These are phyloP conservation scores for Trididemnum nubilum DNA, from an alignment of 23 tunicate genomes.

Conservation along the genomic window DNA sequence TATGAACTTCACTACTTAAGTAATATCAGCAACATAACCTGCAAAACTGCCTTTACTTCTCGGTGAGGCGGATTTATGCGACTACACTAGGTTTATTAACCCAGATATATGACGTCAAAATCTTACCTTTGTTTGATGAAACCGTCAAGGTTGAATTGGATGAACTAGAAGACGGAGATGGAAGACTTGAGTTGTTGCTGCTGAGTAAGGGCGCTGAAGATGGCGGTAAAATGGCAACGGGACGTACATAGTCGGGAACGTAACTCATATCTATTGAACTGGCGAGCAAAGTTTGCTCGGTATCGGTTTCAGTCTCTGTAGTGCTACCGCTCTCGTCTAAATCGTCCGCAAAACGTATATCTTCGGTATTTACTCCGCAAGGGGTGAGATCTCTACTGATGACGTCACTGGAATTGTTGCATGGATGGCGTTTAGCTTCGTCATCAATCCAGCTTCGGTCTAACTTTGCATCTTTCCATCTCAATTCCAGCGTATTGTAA, in stretches of 20 bases:
- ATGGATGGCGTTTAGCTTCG: not conserved
- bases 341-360: conserved; percentile 46
- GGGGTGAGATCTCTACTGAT: not conserved
- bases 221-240: conserved; percentile 29
- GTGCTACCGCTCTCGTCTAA: conserved; percentile 42
- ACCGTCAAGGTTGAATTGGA: not conserved
- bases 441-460: not conserved
- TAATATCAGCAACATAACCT: too few species aligned
- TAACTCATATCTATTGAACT: conserved; percentile 59
- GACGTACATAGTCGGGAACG: conserved; percentile 78
- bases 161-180: not conserved
- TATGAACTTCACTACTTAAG: too few species aligned
- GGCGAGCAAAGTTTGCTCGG: not conserved
- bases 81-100: too few species aligned
- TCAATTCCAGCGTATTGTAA: conserved; percentile 18
- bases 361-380: not conserved
- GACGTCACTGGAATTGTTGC: not conserved
- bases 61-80: too few species aligned
- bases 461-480: not conserved
- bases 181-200: not conserved
- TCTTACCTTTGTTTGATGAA: not conserved
- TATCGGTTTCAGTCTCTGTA: conserved; percentile 65
- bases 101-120: too few species aligned
- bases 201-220: not conserved
- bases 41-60: too few species aligned